Base-by-base conservation (phyloP, 2,888 invertebrate species). In the Clepsis dumicolana region DNA sequence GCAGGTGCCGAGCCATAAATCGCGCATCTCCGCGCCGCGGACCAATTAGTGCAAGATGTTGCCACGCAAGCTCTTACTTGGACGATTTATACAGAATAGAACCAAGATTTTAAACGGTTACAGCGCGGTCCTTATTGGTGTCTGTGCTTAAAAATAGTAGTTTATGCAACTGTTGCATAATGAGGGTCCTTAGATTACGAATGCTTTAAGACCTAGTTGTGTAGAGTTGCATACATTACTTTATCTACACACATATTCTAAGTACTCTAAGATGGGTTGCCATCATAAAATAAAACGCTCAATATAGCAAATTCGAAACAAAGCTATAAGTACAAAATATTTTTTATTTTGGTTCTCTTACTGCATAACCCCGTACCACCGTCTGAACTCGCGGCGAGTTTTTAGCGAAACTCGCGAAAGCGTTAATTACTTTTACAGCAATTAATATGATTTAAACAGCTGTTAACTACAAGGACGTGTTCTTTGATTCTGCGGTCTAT, bases 11-110 rank as follows among this genome's bases (percentile, higher is more conserved):
- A 24, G 85, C 87, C 77, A 91, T 93, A 93, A 93, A 92, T 93
- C 87, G 88, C 85, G 87, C 89, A 89, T 93, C 92, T 90, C 90
- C 90, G 85, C 87, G 83, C 84, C 88, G 86, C 80, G 88, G 86
- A 90, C 93, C 92, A 93, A 93, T 93, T 93, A 93, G 91, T 85
- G 87, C 93, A 93, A 93, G 93, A 93, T 93, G 93, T 87, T 84
- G 86, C 93, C 86, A 76, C 78, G 83, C 82, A 78, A 29, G 77
- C 82, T 81, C 79, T 80, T 80, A 80, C 80, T 79, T 83, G 80
- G 76, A 60, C 48, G 59, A 4, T 8, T 62, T 65, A 80, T 82
- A 78, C 77, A 59, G 64, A 35, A 83, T 10, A 16, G 71, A 75
- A 73, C 75, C 72, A 79, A 41, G 5, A 52, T 8, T n/a, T 1